Percentiles rank a stretch among this genome's conserved stretches.
Conservation (phyloP, 2,888 invertebrate genomes). For the Drosophila formosana region DNA sequence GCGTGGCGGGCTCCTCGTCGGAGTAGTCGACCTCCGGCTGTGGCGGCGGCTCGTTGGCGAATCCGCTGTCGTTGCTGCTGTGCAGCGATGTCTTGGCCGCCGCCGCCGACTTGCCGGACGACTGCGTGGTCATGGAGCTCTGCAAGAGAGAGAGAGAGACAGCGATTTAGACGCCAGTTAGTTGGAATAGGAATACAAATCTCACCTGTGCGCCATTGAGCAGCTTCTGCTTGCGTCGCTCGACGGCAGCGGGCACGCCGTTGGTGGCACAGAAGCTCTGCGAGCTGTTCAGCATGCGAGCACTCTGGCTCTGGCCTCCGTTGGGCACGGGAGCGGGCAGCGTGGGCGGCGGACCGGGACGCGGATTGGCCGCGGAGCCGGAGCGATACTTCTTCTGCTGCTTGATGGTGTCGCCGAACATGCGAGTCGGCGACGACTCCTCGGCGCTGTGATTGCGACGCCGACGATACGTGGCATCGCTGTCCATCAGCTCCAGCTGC, state of each 20-base stretch:
- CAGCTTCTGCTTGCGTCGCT: conserved; percentile 82
- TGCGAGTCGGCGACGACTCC: conserved; percentile 87
- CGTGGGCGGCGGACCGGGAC: conserved; percentile 90
- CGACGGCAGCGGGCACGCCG: conserved; percentile 81
- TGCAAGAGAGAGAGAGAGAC: background rate
- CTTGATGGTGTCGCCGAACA: conserved; percentile 90
- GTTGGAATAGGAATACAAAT: too few species aligned
- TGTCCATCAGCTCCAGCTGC: conserved; percentile 74
- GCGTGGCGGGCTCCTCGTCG: conserved; percentile 91
- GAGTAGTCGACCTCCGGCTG: conserved; percentile 96
- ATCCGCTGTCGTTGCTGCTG: conserved; percentile 96
- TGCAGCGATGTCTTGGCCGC: conserved; percentile 92
- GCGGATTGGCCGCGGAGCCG: conserved; percentile 86
- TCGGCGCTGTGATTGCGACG: conserved; percentile 81
- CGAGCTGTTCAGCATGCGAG: conserved; percentile 87
- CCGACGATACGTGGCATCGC: conserved; percentile 77
- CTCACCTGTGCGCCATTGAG: conserved; percentile 79
- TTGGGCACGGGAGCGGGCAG: conserved; percentile 90
- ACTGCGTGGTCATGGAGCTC: conserved; percentile 68
- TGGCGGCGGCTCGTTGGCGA: conserved; percentile 94
- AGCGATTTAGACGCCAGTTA: background rate
- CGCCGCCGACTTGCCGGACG: conserved; percentile 76
- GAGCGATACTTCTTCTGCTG: conserved; percentile 87
- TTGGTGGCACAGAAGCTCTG: conserved; percentile 86
- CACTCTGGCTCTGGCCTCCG: conserved; percentile 54